These are phyloP conservation scores for Pollicipes pollicipes DNA, from an alignment of 1,140 invertebrate genomes.

Conservation along the genomic window DNA sequence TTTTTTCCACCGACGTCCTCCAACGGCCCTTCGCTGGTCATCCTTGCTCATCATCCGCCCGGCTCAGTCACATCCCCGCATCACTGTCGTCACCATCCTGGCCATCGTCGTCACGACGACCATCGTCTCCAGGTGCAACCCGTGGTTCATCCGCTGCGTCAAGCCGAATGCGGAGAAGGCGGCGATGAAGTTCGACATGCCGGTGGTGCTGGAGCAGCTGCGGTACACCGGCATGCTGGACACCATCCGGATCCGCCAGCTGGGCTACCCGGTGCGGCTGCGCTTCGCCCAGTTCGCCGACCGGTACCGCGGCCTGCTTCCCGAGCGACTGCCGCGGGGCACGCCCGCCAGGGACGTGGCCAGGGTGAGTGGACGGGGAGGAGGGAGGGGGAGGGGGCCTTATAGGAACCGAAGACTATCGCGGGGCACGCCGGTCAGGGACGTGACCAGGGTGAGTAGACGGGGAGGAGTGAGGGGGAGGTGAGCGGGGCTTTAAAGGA, in stretches of 20 bases:
- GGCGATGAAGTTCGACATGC: slow-evolving; percentile 85
- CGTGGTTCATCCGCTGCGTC: slow-evolving; percentile 94
- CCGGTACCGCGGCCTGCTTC: slow-evolving; percentile 54
- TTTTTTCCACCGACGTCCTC: no score
- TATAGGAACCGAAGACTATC: slow-evolving; percentile 23
- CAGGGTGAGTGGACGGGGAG: not conserved
- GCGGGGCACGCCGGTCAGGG: not conserved
- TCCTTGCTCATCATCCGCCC: no score
- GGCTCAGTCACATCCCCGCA: no score
- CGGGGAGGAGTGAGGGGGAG: slow-evolving; percentile 34
- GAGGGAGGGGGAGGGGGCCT: not conserved
- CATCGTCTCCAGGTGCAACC: slow-evolving; percentile 50
- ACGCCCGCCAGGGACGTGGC: not conserved
- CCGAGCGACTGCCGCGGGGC: not conserved
- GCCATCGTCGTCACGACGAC: not conserved
- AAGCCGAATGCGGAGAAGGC: slow-evolving; percentile 92
- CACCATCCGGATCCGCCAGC: slow-evolving; percentile 84
- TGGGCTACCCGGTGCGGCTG: slow-evolving; percentile 86
- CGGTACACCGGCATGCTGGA: slow-evolving; percentile 90
- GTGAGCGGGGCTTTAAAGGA: slow-evolving; percentile 53
- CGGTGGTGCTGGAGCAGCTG: slow-evolving; percentile 82
- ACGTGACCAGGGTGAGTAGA: not conserved
- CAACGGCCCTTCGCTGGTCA: no score
- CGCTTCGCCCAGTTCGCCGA: slow-evolving; percentile 79
- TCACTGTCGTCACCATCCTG: no score